Evolutionary conservation across 2,797 vertebrate genomes (phyloP), one percentile per base, ranked within the genome.

Genomic region (Cynopterus sphinx): DNA sequence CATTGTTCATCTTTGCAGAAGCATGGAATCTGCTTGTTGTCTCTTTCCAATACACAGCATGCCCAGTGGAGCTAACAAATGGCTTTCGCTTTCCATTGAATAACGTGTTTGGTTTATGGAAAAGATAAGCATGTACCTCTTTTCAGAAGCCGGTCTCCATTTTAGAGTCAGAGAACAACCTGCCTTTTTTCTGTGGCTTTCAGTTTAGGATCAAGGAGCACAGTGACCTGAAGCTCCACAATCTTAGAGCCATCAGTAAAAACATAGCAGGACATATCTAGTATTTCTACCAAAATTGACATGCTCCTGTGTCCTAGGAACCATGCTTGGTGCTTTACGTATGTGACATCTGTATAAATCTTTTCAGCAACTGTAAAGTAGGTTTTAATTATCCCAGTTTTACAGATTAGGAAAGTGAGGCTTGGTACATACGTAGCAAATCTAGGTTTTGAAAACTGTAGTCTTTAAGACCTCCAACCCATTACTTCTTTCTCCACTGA

Each of bases 351-450:
- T 39, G 0, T 77, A 39, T 71, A 63, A 81, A 26, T 70, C 63
- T 43, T 96, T 82, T 90, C 39, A 84, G 51, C 33, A 81, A 3
- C 51, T 95, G 13, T 70, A 22, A 73, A 73, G 57, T 87, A 94
- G 51, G 19, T 68, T 91, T 91, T 90, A 87, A 63, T 78, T 65
- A 26, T 79, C 43, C 93, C 93, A 43, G 31, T 81, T 91, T 91
- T 68, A 57, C 31, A 53, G 31, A 51, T 84, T 59, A 90, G 41
- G 55, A 85, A 85, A 79, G 39, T 28, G 28, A 93, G 26, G 19
- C 46, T 91, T 90, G 81, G n/a, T 84, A 51, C 39, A 49, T 5
- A 81, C 43, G 16, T 33, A 78, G 9, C 70, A 95, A 85, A 94
- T 65, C n/a, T 86, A n/a, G 57, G 67, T 65, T 73, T 77, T 94